Base-by-base conservation (phyloP, 2,888 invertebrate species). In the Scrobipalpa costella region DNA sequence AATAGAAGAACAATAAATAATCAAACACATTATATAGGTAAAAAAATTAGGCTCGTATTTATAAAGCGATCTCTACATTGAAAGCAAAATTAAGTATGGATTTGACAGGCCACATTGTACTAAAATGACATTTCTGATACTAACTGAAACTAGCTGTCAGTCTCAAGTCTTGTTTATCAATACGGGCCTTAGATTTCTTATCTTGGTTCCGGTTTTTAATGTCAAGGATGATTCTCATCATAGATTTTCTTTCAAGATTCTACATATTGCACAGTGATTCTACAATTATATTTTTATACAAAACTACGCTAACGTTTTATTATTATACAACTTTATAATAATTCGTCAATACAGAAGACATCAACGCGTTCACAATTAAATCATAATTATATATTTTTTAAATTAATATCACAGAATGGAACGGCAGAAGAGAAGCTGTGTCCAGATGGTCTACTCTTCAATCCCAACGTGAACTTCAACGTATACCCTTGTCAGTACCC, bases 401-500 rank as follows among this genome's bases (percentile, higher is more conserved):
- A 17, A 15, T 38, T 36, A 1, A 11, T 38, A 68, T 63, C 67
- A 57, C 71, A 93, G 81, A 94, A 97, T 71, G 97, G 97, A 17
- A 93, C 95, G 5, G 89, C 94, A 0, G 94, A 95, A 78, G 94
- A 96, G 78, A 95, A 95, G 74, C 81, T 94, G 3, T 97, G 97
- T 69, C 95, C 96, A 0, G 97, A 97, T 75, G 97, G 97, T 47
- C 90, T 97, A 19, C 92, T 95, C 0, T 97, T 94, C 87, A 96
- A 97, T 77, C 93, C 95, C 6, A 94, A 95, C 58, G 88, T 92
- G 2, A 93, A 93, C 21, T 90, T 93, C 72, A 94, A 93, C 65
- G 93, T 93, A 17, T 96, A 95, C 78, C 96, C 96, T 2, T 97
- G 97, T 78, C 94, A 95, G 73, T 97, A 97, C 84, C 97, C 97